Evolutionary conservation across 2,888 invertebrate species (phyloP).

Genomic region (Anorthoa munda): DNA sequence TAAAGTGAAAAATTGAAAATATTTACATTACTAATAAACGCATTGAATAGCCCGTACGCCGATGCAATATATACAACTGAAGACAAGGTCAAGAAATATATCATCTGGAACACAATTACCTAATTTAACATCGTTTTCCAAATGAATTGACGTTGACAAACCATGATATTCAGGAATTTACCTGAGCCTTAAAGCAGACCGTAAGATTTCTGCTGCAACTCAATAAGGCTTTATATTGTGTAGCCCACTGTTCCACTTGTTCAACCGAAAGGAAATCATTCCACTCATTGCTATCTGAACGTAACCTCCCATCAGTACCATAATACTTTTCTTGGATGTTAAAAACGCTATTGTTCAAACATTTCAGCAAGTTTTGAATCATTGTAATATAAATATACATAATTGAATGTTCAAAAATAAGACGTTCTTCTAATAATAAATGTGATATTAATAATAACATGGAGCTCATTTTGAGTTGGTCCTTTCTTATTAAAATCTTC

Average conservation of each 20-base stretch:
- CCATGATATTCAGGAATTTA: neutral
- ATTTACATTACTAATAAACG: constrained; percentile 8
- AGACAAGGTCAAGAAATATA: constrained; percentile 14
- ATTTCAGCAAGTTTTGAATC: constrained; percentile 7
- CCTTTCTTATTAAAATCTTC: neutral
- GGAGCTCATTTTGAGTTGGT: neutral
- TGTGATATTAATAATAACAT: neutral
- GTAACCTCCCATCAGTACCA: neutral
- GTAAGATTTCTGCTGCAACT: constrained; percentile 36
- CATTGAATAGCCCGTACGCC: neutral
- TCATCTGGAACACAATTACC: constrained; percentile 14
- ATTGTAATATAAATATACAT: constrained; percentile 15
- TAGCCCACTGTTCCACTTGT: constrained; percentile 21
- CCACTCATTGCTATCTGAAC: neutral
- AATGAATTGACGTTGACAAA: neutral
- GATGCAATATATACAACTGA: neutral
- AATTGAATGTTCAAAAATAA: constrained; percentile 17
- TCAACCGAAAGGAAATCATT: neutral
- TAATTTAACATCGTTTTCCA: neutral
- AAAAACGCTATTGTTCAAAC: constrained; percentile 14
- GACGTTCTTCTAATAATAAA: neutral
- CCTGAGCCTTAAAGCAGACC: neutral
- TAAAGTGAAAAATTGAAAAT: neutral
- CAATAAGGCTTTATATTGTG: constrained; percentile 23
- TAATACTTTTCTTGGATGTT: constrained; percentile 6